Evolutionary conservation across 2,113 vertebrate species (phyloP).

Genomic region (Sorex fumeus): DNA sequence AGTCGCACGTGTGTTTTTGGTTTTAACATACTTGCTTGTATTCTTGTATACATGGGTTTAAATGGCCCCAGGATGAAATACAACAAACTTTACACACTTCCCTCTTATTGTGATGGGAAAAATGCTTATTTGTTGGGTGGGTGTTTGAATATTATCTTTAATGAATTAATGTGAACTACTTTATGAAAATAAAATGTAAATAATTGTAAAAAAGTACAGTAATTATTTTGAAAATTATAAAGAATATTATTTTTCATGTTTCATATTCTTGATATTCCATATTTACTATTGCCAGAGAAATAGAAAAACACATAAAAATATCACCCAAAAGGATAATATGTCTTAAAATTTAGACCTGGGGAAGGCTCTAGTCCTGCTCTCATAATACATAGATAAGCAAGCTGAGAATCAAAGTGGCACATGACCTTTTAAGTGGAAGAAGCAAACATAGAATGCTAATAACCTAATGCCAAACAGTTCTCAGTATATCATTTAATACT

Average conservation of each 20-base stretch:
- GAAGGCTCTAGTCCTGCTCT: neutral
- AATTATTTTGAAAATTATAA: constrained; percentile 15
- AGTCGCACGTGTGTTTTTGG: too few species aligned
- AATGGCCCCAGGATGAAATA: too few species aligned
- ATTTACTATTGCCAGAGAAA: neutral
- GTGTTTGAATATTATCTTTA: too few species aligned
- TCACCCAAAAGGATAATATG: neutral
- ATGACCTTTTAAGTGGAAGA: neutral
- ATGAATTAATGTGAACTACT: too few species aligned
- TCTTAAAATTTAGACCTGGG: neutral
- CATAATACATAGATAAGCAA: neutral
- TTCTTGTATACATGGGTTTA: too few species aligned
- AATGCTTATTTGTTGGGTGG: too few species aligned
- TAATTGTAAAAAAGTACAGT: too few species aligned
- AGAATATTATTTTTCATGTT: neutral
- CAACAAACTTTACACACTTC: too few species aligned
- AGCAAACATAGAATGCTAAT: neutral
- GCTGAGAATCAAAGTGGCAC: neutral
- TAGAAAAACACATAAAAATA: constrained; percentile 17
- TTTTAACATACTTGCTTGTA: too few species aligned
- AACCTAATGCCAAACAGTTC: neutral
- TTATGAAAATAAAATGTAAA: too few species aligned
- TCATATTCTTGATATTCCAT: neutral
- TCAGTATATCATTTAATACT: neutral
- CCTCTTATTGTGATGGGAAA: too few species aligned